Evolutionary conservation across 2,113 vertebrate species (phyloP), one percentile per base, ranked within the genome.

Genomic region (Vulpes ferrilata): DNA sequence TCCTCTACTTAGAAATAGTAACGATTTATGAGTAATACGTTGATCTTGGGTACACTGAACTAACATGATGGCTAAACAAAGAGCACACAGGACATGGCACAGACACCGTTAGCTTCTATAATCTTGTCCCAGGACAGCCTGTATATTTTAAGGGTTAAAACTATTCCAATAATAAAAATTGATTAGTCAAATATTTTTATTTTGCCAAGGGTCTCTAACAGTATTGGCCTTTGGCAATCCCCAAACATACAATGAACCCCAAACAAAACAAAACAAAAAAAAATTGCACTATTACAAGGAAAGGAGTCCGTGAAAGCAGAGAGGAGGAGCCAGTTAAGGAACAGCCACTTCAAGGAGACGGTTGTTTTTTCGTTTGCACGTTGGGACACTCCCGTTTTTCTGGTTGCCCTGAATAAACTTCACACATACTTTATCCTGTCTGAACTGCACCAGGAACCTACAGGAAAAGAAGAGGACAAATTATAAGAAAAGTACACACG

Each of bases 301-400:
- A 98, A 98, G 93, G 97, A 98, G 98, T 99, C 99, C 98, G 8
- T 98, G 95, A 96, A 97, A 92, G 96, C 85, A 91, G 96, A 97
- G 86, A 90, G 91, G 80, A 93, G 95, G 69, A 22, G 59, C 98
- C 51, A 98, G 98, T 90, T 99, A 98, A 22, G 99, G 99, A 69
- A 99, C 99, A 13, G 99, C 99, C 93, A 99, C 99, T 98, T 99
- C 99, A 64, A 99, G 99, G 93, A 99, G 99, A 12, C 99, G 99
- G 98, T 99, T 99, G 99, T 99, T 99, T 99, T 99, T 99, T 98
- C 99, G 99, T 96, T 99, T 99, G 99, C 99, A 99, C 20, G 99
- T 99, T 9, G 99, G 99, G 38, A 99, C 98, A 95, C 98, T 99
- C 98, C 99, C 99, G 0, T 99, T 99, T 97, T 99, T 99, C 97